Percentiles rank a stretch among this genome's conserved stretches.
Evolutionary conservation across 2,888 invertebrate genomes (phyloP).

Genomic region (Pristionchus arcanus): DNA sequence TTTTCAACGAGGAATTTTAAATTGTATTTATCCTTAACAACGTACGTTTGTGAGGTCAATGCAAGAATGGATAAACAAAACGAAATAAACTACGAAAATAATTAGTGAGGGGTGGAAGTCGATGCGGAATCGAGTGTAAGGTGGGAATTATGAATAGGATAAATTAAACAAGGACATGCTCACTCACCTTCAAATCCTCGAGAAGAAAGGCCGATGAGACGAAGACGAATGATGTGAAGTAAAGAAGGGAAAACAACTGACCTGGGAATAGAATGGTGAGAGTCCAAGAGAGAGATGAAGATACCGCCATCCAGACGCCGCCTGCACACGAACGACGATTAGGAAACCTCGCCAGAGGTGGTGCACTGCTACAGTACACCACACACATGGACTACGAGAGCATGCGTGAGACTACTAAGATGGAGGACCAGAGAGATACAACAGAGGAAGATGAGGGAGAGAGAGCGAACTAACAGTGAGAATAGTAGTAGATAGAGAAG

Average conservation of each 20-base stretch:
- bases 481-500: not conserved
- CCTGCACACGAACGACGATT: constrained; percentile 45
- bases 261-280: constrained; percentile 1
- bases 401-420: not conserved
- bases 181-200: constrained; percentile 37
- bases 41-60: not conserved
- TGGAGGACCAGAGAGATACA: not conserved
- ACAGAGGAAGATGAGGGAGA: not conserved
- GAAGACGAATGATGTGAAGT: constrained; percentile 15
- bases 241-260: constrained; percentile 24
- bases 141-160: constrained; percentile 12
- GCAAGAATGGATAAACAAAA: constrained; percentile 22
- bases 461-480: constrained; percentile 4
- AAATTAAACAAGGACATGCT: constrained; percentile 24
- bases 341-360: not conserved
- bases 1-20: not conserved
- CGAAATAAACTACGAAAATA: constrained; percentile 5
- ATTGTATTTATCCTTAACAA: constrained; percentile 42
- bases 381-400: not conserved
- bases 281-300: not conserved
- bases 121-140: constrained; percentile 1
- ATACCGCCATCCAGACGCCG: not conserved
- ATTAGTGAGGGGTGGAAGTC: not conserved
- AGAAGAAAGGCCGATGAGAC: not conserved
- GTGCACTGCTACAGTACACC: constrained; percentile 50